Base-by-base conservation (phyloP, 2,797 vertebrate species). In the Sebastes steindachneri region DNA sequence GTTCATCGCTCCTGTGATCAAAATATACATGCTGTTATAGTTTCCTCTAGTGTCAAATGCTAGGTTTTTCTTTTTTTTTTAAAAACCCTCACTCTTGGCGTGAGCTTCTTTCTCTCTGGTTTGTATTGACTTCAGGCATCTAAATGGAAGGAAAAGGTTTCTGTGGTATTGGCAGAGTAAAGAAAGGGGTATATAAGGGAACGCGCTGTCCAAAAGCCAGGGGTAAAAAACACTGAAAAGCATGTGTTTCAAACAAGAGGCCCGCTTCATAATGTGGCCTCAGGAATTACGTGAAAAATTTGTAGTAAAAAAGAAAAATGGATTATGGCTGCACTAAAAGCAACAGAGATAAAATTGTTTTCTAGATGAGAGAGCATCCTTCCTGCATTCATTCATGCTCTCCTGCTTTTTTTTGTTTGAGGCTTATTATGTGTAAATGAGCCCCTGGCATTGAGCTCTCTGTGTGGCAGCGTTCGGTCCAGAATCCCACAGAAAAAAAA, bases 91-190 rank as follows among this genome's bases (percentile, higher is more conserved):
- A 63, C 65, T 75, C 60, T 88, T 86, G 68, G 79, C 66, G 0
- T 19, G 3, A 12, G 11, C 23, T 65, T 65, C 5, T 72, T 48
- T 62, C 48, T 66, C 68, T 73, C 79, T 75, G 80, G 87, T 91
- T 90, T 86, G 73, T 78, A 82, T 76, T 83, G 79, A 92, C 92
- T 91, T 80, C 77, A 89, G 73, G 65, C 64, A 84, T 89, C 65
- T 87, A 91, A 91, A 93, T 90, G 86, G 84, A 88, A 82, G 80
- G 86, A 87, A 89, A 91, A 68, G 74, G 85, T 88, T 94, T 92
- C 63, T 93, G 92, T 77, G 92, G 93, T 90, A 83, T 91, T 94
- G 91, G 89, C 86, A 86, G 28, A 55, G 57, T 26, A 41, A 77
- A 86, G 72, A 82, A 85, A 84, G 67, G 63, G 71, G 74, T 78